Evolutionary conservation across 2,113 vertebrate species (phyloP), one percentile per base, ranked within the genome.

Genomic region (Pelobates fuscus): DNA sequence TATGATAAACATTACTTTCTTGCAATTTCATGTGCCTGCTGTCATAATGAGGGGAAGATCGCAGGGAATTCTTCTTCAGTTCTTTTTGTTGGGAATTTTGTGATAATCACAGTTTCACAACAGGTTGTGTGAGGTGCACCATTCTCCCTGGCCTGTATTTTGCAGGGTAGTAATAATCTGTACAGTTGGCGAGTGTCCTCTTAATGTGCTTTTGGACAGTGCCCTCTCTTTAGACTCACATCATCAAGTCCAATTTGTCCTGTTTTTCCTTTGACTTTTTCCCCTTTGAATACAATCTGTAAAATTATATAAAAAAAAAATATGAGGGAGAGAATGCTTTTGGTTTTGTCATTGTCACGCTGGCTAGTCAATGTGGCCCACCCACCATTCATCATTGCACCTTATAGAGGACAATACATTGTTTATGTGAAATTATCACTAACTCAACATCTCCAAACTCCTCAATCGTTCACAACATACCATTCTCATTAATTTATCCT

Each of bases 241-340:
- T 98, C 95, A 55, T 98, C 97, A 83, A 99, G 88, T 0, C 91
- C 94, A 85, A 98, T 94, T 83, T 96, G 92, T 1, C 95, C 96
- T 0, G 80, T 81, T 79, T 90, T 81, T 70, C 92, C 93, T 78
- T 86, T 89, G 80, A 89, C 91, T 29, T 92, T 93, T 81, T 97
- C 95, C 0, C 96, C 97, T 88, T 91, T 98, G 84, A 99, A 93
- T 84, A 98, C 92, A 82, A 99, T 91, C 97, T 99, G 85, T 20
- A 60, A 82, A 81, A 74, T 82, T 43, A 89, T 82, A 0, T 0
- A 27, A 37, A 25, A 71, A 54, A 49, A 49, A 49, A 49, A 0
- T 0, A 43, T 18, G 25, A 23, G 25, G 26, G n/a, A n/a, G n/a
- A n/a, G n/a, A n/a, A n/a, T n/a, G n/a, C n/a, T n/a, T n/a, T n/a